These are phyloP conservation scores for Drosophila borborema DNA, from an alignment of 2,888 invertebrate genomes.

Conservation along the genomic window DNA sequence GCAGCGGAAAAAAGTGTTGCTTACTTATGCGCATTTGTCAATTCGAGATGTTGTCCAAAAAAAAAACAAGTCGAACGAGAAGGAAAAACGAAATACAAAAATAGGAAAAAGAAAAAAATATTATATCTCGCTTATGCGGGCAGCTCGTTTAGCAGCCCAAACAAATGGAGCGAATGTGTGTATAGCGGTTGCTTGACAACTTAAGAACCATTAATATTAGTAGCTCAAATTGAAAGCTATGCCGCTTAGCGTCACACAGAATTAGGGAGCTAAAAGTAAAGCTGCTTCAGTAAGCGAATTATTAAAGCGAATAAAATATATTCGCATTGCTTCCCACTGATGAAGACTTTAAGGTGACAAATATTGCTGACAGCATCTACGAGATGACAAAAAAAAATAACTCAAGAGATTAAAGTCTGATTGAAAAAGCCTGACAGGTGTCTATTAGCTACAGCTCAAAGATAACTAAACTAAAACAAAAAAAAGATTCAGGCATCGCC, in stretches of 20 bases:
- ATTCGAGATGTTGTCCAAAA: constrained; percentile 36
- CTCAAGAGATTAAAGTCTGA: neutral
- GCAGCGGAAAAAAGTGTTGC: constrained; percentile 51
- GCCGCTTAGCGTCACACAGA: constrained; percentile 5
- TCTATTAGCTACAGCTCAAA: neutral
- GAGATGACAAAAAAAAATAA: neutral
- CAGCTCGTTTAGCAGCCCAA: constrained; percentile 48
- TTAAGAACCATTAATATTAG: constrained; percentile 2
- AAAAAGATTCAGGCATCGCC: too few relatives aligned
- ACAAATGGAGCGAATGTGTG: constrained; percentile 13
- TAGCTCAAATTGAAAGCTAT: constrained; percentile 12
- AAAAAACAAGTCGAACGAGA: constrained; percentile 19
- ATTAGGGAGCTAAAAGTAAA: neutral
- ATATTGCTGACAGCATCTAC: neutral
- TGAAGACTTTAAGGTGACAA: neutral
- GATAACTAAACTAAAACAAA: too few relatives aligned
- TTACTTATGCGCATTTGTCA: constrained; percentile 66
- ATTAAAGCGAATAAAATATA: neutral
- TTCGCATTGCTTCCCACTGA: neutral
- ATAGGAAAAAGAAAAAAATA: constrained; percentile 4
- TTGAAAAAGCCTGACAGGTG: neutral
- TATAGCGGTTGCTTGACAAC: constrained; percentile 10
- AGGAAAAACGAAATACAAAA: constrained; percentile 2
- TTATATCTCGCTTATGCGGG: constrained; percentile 24
- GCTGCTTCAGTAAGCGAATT: neutral